These are phyloP conservation scores for Xestia xanthographa DNA, from an alignment of 2,888 invertebrate genomes.

Conservation along the genomic window DNA sequence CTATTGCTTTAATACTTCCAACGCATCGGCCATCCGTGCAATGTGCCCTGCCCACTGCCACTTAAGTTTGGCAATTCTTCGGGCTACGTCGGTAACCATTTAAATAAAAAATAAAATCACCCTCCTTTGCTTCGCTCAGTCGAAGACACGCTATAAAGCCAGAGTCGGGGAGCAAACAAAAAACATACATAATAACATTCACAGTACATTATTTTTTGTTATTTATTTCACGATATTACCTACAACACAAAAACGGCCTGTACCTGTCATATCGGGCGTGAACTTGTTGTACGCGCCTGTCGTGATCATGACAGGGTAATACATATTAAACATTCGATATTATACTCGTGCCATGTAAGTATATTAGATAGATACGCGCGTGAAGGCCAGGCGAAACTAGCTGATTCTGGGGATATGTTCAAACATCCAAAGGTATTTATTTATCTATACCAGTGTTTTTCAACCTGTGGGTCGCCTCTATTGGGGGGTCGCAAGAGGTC, in stretches of 20 bases:
- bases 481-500: no score
- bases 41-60: no score
- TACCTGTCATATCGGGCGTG: slow-evolving; percentile 43
- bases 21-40: no score
- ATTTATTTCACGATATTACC: slow-evolving; percentile 13
- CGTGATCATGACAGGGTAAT: slow-evolving; percentile 38
- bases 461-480: no score
- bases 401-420: slow-evolving; percentile 2
- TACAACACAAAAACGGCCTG: slow-evolving; percentile 12
- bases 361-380: slow-evolving; percentile 19
- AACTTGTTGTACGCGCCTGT: slow-evolving; percentile 37
- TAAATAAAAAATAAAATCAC: not conserved
- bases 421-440: not conserved
- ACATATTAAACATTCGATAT: slow-evolving; percentile 47
- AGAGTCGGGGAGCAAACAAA: not conserved
- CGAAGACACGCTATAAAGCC: not conserved
- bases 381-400: not conserved
- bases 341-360: slow-evolving; percentile 35
- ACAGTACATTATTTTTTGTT: not conserved
- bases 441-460: no score
- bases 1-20: no score
- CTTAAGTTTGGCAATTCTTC: no score
- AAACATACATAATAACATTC: not conserved
- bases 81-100: no score
- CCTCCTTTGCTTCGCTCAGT: not conserved